phyloP scores from a whole-genome alignment of 2,888 invertebrate genomes.

The Drosophila kanekoi region DNA sequence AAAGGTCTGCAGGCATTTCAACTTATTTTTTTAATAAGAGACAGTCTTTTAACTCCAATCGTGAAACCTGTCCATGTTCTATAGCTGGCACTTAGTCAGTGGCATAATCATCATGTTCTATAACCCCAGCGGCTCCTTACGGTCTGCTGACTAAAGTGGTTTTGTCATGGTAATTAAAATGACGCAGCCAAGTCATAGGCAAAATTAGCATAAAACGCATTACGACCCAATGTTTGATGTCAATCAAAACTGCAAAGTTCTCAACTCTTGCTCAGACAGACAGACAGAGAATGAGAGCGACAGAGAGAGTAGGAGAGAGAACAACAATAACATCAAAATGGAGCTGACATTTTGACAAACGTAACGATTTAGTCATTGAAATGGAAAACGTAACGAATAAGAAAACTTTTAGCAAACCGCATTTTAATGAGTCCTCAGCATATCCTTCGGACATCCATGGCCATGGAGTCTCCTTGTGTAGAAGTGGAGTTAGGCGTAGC shows the following conservation, averaged over 20 bases:
- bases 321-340: constrained; percentile 43
- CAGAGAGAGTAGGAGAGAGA: constrained; percentile 2
- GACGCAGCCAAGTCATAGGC: constrained; percentile 59
- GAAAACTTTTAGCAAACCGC: constrained; percentile 56
- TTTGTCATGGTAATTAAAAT: constrained; percentile 72
- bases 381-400: constrained; percentile 36
- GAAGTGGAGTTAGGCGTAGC: constrained; percentile 49
- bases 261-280: constrained; percentile 56
- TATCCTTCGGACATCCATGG: constrained; percentile 14
- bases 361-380: constrained; percentile 63
- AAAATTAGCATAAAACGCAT: constrained; percentile 80
- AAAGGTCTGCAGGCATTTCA: too few relatives aligned
- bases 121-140: background rate
- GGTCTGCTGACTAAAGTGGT: constrained; percentile 47
- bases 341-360: constrained; percentile 75
- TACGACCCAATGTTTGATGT: constrained; percentile 80
- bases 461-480: constrained; percentile 10
- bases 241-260: constrained; percentile 78
- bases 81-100: background rate
- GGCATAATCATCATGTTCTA: background rate
- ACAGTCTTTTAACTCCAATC: background rate
- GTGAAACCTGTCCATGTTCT: background rate
- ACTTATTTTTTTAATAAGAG: too few relatives aligned
- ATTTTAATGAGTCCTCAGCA: constrained; percentile 42
- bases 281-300: background rate